Evolutionary conservation across 1,140 invertebrate species (phyloP).

Genomic region (Aphelinus atriplicis): DNA sequence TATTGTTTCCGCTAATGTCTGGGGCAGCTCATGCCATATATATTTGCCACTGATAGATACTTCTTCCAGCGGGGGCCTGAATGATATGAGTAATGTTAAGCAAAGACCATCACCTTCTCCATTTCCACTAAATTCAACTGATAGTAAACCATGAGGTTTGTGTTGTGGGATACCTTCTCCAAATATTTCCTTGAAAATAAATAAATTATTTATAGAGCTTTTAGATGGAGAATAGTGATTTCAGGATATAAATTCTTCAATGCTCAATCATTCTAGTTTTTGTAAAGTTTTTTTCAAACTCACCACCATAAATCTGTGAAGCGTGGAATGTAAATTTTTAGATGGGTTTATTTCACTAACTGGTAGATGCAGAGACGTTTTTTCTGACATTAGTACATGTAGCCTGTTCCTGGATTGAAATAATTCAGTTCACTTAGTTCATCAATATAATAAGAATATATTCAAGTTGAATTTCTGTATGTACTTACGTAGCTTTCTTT

Average conservation of each 20-base stretch:
- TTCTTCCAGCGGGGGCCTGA: slow-evolving; percentile 85
- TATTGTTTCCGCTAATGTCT: slow-evolving; percentile 76
- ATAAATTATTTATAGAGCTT: slow-evolving; percentile 13
- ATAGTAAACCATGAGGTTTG: slow-evolving; percentile 83
- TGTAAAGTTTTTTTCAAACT: slow-evolving; percentile 40
- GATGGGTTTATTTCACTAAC: slow-evolving; percentile 88
- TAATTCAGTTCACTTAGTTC: background rate
- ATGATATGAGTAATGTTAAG: slow-evolving; percentile 85
- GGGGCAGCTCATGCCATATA: slow-evolving; percentile 84
- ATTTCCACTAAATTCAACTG: slow-evolving; percentile 70
- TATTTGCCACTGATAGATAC: slow-evolving; percentile 87
- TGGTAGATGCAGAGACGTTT: slow-evolving; percentile 83
- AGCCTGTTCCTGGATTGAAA: slow-evolving; percentile 75
- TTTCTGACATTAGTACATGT: slow-evolving; percentile 85
- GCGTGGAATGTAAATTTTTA: slow-evolving; percentile 85
- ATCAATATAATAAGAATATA: too few species aligned
- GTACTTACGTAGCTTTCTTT: slow-evolving; percentile 77
- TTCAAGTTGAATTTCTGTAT: background rate
- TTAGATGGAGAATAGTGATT: background rate
- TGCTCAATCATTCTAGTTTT: too few species aligned
- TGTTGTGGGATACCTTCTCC: slow-evolving; percentile 86
- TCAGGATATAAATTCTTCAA: background rate
- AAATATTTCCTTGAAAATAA: slow-evolving; percentile 79
- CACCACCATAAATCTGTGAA: slow-evolving; percentile 89
- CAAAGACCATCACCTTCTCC: slow-evolving; percentile 80